Evolutionary conservation across 92 coral and sea anemone species (phyloP).

Genomic region (Bergia sp.): DNA sequence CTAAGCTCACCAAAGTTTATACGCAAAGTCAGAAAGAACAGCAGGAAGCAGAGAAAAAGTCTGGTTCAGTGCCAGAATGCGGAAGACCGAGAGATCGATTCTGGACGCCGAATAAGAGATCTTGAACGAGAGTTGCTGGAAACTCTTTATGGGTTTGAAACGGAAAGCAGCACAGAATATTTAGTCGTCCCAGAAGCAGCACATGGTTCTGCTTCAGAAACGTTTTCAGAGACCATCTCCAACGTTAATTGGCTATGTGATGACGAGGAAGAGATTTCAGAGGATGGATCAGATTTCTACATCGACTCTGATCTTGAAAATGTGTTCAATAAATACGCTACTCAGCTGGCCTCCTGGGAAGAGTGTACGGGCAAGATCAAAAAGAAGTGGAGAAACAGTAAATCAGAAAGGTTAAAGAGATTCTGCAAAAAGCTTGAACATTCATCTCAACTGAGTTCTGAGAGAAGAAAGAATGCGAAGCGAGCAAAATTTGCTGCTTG

Average conservation of each 20-base stretch:
- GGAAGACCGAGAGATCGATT: neutral
- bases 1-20: neutral
- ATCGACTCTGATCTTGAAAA: slow-evolving; percentile 23
- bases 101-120: neutral
- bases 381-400: neutral
- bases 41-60: neutral
- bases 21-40: slow-evolving; percentile 16
- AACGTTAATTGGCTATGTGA: neutral
- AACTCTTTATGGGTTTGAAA: slow-evolving; percentile 3
- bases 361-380: neutral
- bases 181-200: neutral
- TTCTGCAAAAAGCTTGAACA: slow-evolving; percentile 2
- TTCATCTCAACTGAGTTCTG: neutral
- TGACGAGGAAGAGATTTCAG: neutral
- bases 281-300: neutral
- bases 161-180: neutral
- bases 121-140: slow-evolving; percentile 21
- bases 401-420: slow-evolving; percentile 18
- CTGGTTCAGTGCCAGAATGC: neutral
- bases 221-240: neutral
- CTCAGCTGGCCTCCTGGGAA: neutral
- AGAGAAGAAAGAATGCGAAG: neutral
- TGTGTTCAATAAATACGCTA: slow-evolving; percentile 23
- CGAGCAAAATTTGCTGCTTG: neutral
- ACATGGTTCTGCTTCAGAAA: neutral